These are phyloP conservation scores for Phytoseiulus persimilis DNA, from an alignment of 2,888 invertebrate genomes.

Conservation along the genomic window DNA sequence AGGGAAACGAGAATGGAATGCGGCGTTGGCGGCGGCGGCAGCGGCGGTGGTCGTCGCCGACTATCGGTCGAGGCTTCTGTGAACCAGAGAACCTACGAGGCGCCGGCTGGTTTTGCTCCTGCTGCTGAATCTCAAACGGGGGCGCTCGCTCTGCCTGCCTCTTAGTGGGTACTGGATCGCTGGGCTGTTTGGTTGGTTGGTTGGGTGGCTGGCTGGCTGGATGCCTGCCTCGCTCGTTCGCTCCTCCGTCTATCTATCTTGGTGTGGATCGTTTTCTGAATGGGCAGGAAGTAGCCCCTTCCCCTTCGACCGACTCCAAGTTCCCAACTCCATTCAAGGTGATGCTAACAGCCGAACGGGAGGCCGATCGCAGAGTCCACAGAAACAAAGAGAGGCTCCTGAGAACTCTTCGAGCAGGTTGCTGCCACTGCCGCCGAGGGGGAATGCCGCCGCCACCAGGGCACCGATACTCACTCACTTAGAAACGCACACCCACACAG, in stretches of 20 bases:
- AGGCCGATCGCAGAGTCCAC: neutral
- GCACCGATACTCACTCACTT: neutral
- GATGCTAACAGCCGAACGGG: neutral
- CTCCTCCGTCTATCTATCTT: neutral
- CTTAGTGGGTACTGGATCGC: neutral
- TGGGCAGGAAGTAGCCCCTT: neutral
- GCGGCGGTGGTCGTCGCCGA: neutral
- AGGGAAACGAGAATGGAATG: neutral
- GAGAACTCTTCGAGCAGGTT: neutral
- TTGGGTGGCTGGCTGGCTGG: neutral
- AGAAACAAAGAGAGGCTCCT: conserved; percentile 5
- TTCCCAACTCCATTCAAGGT: conserved; percentile 5
- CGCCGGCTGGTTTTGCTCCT: neutral
- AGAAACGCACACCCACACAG: no score
- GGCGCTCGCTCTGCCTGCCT: neutral
- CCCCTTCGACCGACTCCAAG: neutral
- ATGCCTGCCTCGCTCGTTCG: neutral
- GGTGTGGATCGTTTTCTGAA: neutral
- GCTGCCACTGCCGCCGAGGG: neutral
- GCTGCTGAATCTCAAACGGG: conserved; percentile 5
- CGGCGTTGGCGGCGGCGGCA: neutral
- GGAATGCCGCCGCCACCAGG: neutral
- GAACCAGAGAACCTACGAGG: neutral
- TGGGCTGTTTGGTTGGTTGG: neutral
- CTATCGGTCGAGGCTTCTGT: conserved; percentile 5